Evolutionary conservation across 1,140 invertebrate species (phyloP).

Genomic region (Neodiprion lecontei): DNA sequence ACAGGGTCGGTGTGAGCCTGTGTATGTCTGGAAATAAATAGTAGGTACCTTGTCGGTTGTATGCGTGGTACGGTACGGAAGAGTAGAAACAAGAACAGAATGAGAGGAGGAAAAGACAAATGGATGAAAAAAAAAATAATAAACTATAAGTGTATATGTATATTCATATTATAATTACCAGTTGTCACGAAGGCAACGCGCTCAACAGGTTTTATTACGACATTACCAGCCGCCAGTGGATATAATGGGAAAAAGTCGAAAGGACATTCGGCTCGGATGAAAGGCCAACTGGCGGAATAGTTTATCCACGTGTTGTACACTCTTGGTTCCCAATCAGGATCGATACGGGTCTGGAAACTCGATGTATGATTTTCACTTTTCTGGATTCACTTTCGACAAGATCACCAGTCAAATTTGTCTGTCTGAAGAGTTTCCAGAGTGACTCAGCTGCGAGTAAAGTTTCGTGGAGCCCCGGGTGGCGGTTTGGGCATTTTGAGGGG

Average conservation of each 20-base stretch:
- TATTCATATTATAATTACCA: conserved; percentile 47
- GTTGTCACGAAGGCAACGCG: conserved; percentile 52
- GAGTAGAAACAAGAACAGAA: background rate
- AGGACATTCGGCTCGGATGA: too few species aligned
- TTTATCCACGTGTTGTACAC: too few species aligned
- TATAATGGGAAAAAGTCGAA: background rate
- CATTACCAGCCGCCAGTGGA: conserved; percentile 38
- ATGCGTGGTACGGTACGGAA: background rate
- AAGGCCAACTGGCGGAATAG: too few species aligned
- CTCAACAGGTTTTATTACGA: conserved; percentile 51
- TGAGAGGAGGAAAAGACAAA: background rate
- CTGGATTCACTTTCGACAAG: too few species aligned
- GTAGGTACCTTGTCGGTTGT: too few species aligned
- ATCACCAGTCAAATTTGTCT: too few species aligned
- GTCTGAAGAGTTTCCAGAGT: too few species aligned
- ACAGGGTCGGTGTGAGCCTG: background rate
- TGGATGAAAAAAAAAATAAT: conserved; percentile 11
- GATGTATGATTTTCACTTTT: too few species aligned
- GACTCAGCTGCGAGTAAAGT: background rate
- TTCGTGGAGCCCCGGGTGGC: background rate
- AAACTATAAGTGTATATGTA: conserved; percentile 18
- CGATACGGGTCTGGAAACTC: too few species aligned
- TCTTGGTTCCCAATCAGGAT: too few species aligned
- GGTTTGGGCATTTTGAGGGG: background rate
- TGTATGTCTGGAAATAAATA: too few species aligned